Evolutionary conservation across 2,113 vertebrate species (phyloP).

Genomic region (Brienomyrus longianalis): DNA sequence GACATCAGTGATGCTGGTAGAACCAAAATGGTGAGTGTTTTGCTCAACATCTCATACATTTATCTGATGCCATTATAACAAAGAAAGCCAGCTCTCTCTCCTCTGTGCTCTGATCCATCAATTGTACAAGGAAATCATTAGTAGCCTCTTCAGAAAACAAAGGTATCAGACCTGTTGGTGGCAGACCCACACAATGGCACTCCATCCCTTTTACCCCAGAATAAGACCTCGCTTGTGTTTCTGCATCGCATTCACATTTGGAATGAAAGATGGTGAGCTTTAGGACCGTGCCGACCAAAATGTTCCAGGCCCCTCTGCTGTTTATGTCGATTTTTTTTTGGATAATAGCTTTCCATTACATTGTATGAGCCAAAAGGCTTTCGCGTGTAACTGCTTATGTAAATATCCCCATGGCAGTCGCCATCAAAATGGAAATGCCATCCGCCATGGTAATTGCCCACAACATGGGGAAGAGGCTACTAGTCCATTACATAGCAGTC

Average conservation of each 20-base stretch:
- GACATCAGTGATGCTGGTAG: not conserved
- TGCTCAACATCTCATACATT: not conserved
- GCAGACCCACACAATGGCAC: not conserved
- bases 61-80: not conserved
- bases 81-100: not conserved
- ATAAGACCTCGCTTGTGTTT: not conserved
- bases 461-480: not conserved
- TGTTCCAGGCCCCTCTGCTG: not conserved
- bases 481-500: too few species aligned
- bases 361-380: not conserved
- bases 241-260: not conserved
- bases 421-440: not conserved
- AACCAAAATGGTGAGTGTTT: not conserved
- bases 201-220: not conserved
- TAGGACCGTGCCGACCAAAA: not conserved
- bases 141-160: not conserved
- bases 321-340: not conserved
- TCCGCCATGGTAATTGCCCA: not conserved
- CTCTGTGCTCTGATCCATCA: not conserved
- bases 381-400: not conserved
- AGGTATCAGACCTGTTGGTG: not conserved
- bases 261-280: not conserved
- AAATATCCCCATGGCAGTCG: not conserved
- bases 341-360: conserved; percentile 18
- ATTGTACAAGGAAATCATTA: not conserved